Conservation (phyloP, 2,113 vertebrate species). For the Gracilinanus agilis region DNA sequence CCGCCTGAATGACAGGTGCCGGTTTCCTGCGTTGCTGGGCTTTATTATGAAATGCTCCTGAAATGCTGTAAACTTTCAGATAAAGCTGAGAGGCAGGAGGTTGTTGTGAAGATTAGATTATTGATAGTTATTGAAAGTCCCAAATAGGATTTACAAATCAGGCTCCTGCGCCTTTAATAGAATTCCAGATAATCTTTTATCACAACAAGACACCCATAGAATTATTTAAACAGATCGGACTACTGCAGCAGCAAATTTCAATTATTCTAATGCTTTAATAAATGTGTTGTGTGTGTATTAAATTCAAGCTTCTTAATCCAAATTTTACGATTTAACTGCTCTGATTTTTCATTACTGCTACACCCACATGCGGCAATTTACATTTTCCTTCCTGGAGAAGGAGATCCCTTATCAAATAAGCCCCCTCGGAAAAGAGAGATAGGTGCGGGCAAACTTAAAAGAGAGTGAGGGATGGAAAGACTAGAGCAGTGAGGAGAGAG, state of each 20-base stretch:
- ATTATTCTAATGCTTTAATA: constrained; percentile 98
- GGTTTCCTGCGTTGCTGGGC: constrained; percentile 79
- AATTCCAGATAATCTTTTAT: constrained; percentile 97
- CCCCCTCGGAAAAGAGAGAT: constrained; percentile 10
- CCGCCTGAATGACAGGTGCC: constrained; percentile 87
- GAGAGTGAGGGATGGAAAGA: background rate
- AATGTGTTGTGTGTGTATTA: constrained; percentile 92
- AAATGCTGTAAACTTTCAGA: constrained; percentile 92
- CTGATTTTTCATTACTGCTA: constrained; percentile 89
- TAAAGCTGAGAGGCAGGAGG: constrained; percentile 90
- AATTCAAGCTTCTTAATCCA: constrained; percentile 90
- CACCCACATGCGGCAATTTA: constrained; percentile 81
- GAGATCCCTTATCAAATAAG: constrained; percentile 66
- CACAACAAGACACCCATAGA: constrained; percentile 94
- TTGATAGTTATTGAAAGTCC: constrained; percentile 90
- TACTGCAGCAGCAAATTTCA: constrained; percentile 96
- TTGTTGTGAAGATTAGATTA: constrained; percentile 89
- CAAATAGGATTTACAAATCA: constrained; percentile 93
- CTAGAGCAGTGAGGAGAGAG: background rate
- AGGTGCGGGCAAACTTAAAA: background rate
- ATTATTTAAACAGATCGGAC: constrained; percentile 95
- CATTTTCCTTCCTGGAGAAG: constrained; percentile 72
- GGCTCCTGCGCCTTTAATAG: constrained; percentile 95
- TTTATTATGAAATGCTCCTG: constrained; percentile 86
- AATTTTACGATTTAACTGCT: constrained; percentile 90